phyloP scores from a whole-genome alignment of 2,797 vertebrate species.

The Phrynocephalus guinanensis region DNA sequence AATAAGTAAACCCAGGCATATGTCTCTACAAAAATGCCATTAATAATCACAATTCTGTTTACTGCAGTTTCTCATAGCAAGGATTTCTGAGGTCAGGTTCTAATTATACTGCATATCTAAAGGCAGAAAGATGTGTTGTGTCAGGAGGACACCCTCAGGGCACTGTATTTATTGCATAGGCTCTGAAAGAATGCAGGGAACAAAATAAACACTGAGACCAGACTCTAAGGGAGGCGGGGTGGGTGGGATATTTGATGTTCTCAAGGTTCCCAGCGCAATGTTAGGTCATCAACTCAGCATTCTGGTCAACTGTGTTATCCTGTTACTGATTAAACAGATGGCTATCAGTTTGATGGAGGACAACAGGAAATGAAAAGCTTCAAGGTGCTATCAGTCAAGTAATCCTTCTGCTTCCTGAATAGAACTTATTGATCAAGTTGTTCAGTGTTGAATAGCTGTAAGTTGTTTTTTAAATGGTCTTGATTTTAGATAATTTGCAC shows the following conservation, averaged over 20 bases:
- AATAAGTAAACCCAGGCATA: not conserved
- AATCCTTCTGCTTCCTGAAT: not conserved
- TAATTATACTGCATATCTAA: slow-evolving; percentile 13
- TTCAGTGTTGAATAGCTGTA: not conserved
- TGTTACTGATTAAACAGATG: slow-evolving; percentile 16
- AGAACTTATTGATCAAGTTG: too few species aligned
- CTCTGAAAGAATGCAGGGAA: not conserved
- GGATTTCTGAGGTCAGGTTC: slow-evolving; percentile 26
- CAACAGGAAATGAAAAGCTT: not conserved
- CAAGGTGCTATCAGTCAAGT: not conserved
- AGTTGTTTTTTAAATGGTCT: not conserved
- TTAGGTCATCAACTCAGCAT: not conserved
- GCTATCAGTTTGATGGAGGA: not conserved
- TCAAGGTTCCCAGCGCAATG: not conserved
- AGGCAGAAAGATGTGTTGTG: slow-evolving; percentile 18
- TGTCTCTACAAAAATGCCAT: not conserved
- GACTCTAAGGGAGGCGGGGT: not conserved
- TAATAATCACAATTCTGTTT: slow-evolving; percentile 39
- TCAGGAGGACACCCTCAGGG: slow-evolving; percentile 46
- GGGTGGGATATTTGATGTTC: not conserved
- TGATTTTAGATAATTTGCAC: not conserved
- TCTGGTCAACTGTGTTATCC: slow-evolving; percentile 7
- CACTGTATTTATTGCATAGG: slow-evolving; percentile 26
- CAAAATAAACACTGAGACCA: slow-evolving; percentile 18
- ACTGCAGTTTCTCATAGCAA: slow-evolving; percentile 15